A percentile compares a stretch with the other conserved stretches of the same genome.
These are phyloP conservation scores for Diabrotica balteata DNA, from an alignment of 2,888 invertebrate genomes.

Conservation along the genomic window DNA sequence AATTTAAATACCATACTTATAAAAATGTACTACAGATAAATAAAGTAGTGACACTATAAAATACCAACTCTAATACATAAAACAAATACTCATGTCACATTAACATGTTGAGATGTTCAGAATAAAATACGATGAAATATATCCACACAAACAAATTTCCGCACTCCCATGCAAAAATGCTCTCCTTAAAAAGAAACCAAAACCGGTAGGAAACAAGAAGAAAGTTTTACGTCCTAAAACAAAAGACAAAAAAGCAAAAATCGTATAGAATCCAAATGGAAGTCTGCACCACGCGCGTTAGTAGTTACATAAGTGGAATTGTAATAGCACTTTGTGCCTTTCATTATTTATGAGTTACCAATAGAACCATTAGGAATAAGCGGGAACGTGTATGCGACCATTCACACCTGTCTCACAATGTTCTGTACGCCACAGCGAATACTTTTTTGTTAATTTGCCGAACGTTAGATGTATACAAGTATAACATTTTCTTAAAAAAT, in stretches of 20 bases:
- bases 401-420: slow-evolving; percentile 48
- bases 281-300: slow-evolving; percentile 15
- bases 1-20: too few species aligned
- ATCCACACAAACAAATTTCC: too few species aligned
- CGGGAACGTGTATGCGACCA: slow-evolving; percentile 52
- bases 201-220: not conserved
- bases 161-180: too few species aligned
- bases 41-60: too few species aligned
- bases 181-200: not conserved
- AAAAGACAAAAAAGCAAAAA: slow-evolving; percentile 10
- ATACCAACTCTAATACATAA: too few species aligned
- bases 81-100: too few species aligned
- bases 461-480: too few species aligned
- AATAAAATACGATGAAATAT: too few species aligned
- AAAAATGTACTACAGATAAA: too few species aligned
- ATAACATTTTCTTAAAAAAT: too few species aligned
- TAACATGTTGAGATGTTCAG: too few species aligned
- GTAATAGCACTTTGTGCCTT: slow-evolving; percentile 57
- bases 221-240: slow-evolving; percentile 7
- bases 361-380: slow-evolving; percentile 51
- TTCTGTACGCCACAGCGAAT: not conserved
- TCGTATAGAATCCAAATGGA: slow-evolving; percentile 13
- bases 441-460: too few species aligned
- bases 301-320: slow-evolving; percentile 42
- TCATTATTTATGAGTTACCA: slow-evolving; percentile 58